These are phyloP conservation scores for Coracopsis vasa DNA, from an alignment of 2,113 vertebrate genomes.

Conservation along the genomic window DNA sequence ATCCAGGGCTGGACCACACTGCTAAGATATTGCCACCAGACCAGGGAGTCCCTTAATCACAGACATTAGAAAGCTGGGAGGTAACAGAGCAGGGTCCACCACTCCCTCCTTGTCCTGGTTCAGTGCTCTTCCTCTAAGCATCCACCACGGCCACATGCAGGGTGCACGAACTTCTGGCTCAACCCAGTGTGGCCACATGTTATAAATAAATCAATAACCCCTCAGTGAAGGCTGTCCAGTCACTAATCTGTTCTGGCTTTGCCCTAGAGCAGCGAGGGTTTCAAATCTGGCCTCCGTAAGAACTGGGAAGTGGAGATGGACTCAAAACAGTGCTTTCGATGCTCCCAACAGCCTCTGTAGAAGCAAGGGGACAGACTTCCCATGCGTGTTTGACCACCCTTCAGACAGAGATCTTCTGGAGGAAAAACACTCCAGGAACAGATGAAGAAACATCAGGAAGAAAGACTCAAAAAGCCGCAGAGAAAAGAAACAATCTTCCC, in stretches of 20 bases:
- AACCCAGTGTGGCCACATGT: background rate
- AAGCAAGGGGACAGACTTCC: background rate
- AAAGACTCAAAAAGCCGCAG: background rate
- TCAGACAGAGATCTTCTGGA: background rate
- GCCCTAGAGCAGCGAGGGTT: background rate
- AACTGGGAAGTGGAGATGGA: background rate
- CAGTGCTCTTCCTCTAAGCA: background rate
- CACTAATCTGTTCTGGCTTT: background rate
- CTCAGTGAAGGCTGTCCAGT: background rate
- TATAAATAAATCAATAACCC: background rate
- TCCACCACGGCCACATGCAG: accelerated
- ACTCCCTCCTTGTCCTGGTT: background rate
- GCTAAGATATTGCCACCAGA: background rate
- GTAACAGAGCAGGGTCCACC: background rate
- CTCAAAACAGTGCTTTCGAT: accelerated
- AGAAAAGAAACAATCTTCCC: background rate
- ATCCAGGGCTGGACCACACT: background rate
- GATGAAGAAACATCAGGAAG: background rate
- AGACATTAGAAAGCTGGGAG: background rate
- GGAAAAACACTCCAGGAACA: background rate
- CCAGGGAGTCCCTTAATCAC: background rate
- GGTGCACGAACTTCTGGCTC: background rate
- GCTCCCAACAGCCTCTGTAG: background rate
- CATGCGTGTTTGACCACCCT: background rate
- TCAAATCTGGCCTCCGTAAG: background rate